Evolutionary conservation across 2,113 vertebrate genomes (phyloP).

Genomic region (Triplophysa siluroides): DNA sequence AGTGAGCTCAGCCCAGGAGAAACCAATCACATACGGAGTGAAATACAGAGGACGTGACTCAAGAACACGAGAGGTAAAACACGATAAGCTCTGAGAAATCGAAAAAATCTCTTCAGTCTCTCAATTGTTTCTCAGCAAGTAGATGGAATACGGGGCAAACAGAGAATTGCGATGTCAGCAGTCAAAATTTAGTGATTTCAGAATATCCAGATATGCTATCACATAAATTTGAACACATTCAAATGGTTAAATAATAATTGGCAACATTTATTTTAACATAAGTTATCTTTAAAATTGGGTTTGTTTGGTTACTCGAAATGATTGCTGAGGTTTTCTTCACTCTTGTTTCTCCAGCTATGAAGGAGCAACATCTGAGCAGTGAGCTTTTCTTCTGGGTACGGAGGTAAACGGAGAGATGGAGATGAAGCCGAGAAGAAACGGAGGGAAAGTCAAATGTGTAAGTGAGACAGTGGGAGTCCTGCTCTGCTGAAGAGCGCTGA

Average conservation of each 20-base stretch:
- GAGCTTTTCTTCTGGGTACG: not conserved
- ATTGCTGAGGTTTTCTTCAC: too few species aligned
- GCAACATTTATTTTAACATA: too few species aligned
- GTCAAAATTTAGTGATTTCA: not conserved
- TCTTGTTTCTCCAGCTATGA: too few species aligned
- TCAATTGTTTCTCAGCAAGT: too few species aligned
- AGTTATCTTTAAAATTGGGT: too few species aligned
- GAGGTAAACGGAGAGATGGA: not conserved
- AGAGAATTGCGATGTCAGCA: too few species aligned
- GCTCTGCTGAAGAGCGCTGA: conserved; percentile 43
- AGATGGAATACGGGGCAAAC: too few species aligned
- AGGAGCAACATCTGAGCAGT: conserved; percentile 22
- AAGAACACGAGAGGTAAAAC: conserved; percentile 46
- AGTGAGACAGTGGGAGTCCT: conserved; percentile 20
- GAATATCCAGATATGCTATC: too few species aligned
- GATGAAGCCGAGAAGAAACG: conserved; percentile 14
- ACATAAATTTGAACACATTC: not conserved
- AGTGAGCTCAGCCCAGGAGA: conserved; percentile 62
- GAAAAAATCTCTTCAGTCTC: too few species aligned
- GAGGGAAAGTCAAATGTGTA: not conserved
- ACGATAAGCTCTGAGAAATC: not conserved
- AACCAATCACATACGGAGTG: conserved; percentile 64
- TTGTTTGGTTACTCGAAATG: too few species aligned
- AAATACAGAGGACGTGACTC: conserved; percentile 58
- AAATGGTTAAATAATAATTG: too few species aligned